Evolutionary conservation across 1,140 invertebrate species (phyloP).

Genomic region (Diprion similis): DNA sequence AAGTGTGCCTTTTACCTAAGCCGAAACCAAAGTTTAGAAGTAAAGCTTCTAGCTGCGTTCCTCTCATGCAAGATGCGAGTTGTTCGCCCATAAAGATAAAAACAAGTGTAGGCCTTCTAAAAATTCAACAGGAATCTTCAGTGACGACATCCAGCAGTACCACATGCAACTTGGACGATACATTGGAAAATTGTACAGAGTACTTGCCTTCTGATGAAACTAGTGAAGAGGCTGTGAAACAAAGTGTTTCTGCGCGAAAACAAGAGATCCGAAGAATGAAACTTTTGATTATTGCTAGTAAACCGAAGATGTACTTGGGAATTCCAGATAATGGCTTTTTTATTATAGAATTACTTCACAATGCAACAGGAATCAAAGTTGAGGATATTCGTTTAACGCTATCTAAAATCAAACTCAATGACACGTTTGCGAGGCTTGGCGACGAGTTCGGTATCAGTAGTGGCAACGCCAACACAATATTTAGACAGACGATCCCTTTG

Average conservation of each 20-base stretch:
- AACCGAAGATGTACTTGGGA: constrained; percentile 20
- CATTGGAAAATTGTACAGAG: constrained; percentile 7
- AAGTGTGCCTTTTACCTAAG: constrained; percentile 4
- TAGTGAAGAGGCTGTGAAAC: background rate
- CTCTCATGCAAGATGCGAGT: constrained; percentile 1
- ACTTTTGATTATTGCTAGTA: constrained; percentile 18
- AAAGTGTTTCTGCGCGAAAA: constrained; percentile 9
- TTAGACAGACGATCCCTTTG: constrained; percentile 17
- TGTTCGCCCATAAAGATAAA: constrained; percentile 2
- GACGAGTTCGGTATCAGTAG: constrained; percentile 19
- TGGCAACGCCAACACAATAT: constrained; percentile 9
- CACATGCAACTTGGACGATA: constrained; percentile 7
- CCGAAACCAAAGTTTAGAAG: constrained; percentile 3
- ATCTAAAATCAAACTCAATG: constrained; percentile 15
- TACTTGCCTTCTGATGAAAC: constrained; percentile 8
- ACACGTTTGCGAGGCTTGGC: constrained; percentile 12
- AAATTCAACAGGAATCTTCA: constrained; percentile 1
- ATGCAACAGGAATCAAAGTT: constrained; percentile 4
- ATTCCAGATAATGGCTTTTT: constrained; percentile 12
- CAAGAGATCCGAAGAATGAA: constrained; percentile 14
- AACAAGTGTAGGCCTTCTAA: background rate
- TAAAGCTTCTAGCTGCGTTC: constrained; percentile 3
- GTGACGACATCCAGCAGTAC: constrained; percentile 6
- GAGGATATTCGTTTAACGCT: constrained; percentile 14
- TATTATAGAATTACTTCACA: constrained; percentile 4